These are phyloP conservation scores for Eospalax fontanierii DNA, from an alignment of 2,797 vertebrate genomes.

Conservation along the genomic window DNA sequence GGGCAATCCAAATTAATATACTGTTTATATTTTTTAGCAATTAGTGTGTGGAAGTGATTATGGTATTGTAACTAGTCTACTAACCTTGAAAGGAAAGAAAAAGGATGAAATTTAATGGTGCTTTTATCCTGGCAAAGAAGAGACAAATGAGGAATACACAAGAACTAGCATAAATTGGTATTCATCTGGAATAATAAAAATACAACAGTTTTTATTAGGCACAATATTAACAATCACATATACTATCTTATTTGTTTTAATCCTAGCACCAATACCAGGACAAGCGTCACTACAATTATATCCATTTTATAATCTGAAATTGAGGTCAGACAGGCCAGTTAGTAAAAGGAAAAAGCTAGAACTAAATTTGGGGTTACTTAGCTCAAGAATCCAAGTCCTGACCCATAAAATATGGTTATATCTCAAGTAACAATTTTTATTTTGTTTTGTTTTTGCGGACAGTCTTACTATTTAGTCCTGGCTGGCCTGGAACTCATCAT, in stretches of 20 bases:
- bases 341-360: conserved; percentile 45
- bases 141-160: conserved; percentile 62
- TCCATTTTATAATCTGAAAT: conserved; percentile 36
- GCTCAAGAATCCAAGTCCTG: conserved; percentile 32
- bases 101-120: conserved; percentile 49
- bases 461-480: too few species aligned
- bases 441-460: too few species aligned
- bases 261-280: neutral
- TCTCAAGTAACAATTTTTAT: neutral
- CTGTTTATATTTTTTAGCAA: conserved; percentile 38
- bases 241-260: conserved; percentile 54
- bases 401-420: neutral
- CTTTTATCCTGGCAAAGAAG: conserved; percentile 59
- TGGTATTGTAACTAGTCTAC: conserved; percentile 66
- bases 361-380: conserved; percentile 17
- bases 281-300: neutral
- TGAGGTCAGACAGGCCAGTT: neutral
- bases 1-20: conserved; percentile 51
- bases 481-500: too few species aligned
- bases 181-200: conserved; percentile 69
- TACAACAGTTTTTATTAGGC: conserved; percentile 56
- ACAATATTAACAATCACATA: conserved; percentile 54
- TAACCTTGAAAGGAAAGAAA: conserved; percentile 69
- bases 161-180: conserved; percentile 61
- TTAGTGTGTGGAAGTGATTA: conserved; percentile 40